Percentiles rank a stretch among this genome's conserved stretches.
These are phyloP conservation scores for Heterotis niloticus DNA, from an alignment of 2,113 vertebrate genomes.

Conservation along the genomic window DNA sequence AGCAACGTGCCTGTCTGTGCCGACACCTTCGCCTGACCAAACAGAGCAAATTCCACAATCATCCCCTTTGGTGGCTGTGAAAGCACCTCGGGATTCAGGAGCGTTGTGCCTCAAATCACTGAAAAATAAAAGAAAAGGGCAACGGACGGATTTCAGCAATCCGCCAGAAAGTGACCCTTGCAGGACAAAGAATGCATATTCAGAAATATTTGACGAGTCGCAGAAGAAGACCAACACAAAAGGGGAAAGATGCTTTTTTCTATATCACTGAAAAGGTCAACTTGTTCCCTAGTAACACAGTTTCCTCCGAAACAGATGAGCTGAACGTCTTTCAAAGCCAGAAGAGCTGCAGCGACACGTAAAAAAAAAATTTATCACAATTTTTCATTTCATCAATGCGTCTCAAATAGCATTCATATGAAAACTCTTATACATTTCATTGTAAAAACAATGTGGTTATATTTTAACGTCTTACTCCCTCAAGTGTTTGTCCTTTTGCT, in stretches of 20 bases:
- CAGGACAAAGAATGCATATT: conserved; percentile 9
- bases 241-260: neutral
- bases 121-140: neutral
- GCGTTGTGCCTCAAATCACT: neutral
- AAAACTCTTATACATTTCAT: neutral
- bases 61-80: neutral
- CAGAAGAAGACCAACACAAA: conserved; percentile 5
- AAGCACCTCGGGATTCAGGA: neutral
- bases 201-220: conserved; percentile 1
- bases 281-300: neutral
- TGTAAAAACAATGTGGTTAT: too few relatives aligned
- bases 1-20: too few relatives aligned
- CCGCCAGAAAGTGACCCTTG: neutral
- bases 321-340: neutral
- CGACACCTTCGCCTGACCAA: too few relatives aligned
- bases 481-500: too few relatives aligned
- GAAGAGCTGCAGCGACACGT: neutral
- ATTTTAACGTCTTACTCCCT: too few relatives aligned
- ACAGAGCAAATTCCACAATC: too few relatives aligned
- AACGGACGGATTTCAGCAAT: neutral
- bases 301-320: conserved; percentile 6
- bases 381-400: neutral
- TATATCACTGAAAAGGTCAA: conserved; percentile 6
- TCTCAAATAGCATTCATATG: neutral
- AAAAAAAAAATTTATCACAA: neutral